These are phyloP conservation scores for Hyposoter didymator DNA, from an alignment of 2,888 invertebrate species.

Conservation along the genomic window DNA sequence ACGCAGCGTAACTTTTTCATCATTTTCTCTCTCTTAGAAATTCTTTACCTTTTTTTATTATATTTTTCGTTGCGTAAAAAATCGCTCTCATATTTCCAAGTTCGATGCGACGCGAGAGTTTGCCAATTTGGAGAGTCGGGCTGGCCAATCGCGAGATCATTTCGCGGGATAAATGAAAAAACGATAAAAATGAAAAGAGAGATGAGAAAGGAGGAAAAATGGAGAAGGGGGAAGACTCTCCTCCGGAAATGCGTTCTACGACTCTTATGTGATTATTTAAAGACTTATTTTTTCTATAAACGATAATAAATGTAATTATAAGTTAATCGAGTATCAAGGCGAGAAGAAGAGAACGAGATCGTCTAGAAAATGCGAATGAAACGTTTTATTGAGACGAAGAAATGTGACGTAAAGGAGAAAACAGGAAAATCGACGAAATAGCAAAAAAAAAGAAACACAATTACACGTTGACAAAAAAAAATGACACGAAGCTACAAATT, in stretches of 20 bases:
- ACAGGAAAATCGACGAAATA: constrained; percentile 50
- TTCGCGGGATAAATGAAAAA: background rate
- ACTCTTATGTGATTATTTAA: constrained; percentile 84
- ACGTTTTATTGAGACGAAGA: constrained; percentile 28
- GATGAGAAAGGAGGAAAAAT: background rate
- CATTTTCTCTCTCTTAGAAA: constrained; percentile 7
- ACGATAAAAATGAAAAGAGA: background rate
- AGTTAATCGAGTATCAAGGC: constrained; percentile 51
- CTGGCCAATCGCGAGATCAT: background rate
- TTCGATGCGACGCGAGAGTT: background rate
- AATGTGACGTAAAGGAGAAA: constrained; percentile 63
- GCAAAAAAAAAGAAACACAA: background rate
- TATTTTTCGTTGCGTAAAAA: constrained; percentile 21
- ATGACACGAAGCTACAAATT: background rate
- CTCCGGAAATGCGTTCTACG: constrained; percentile 75
- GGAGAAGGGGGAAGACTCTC: constrained; percentile 18
- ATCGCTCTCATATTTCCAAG: background rate
- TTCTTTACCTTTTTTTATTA: constrained; percentile 17
- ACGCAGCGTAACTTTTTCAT: constrained; percentile 46
- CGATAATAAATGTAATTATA: constrained; percentile 74
- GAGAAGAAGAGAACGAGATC: constrained; percentile 38
- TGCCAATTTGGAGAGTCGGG: background rate
- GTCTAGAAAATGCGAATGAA: constrained; percentile 78
- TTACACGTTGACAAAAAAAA: background rate
- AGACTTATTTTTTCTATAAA: constrained; percentile 84